A percentile compares a stretch with the other conserved stretches of the same genome.
Conservation (phyloP, 2,113 vertebrate species). For the Poecilia latipinna region DNA sequence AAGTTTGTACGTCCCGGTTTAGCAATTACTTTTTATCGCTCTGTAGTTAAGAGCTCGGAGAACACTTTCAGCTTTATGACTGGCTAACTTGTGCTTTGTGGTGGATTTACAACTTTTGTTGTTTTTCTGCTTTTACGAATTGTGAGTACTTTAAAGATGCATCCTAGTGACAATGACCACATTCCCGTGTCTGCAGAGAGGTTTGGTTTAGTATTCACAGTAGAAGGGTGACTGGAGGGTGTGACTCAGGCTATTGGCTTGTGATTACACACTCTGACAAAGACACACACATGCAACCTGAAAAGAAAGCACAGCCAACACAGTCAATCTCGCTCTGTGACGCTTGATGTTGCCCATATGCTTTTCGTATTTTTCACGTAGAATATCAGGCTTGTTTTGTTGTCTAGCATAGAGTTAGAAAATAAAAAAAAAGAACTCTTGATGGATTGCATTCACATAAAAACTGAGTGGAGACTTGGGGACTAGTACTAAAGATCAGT, state of each 20-base stretch:
- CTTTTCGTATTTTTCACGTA: not conserved
- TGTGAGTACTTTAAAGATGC: constrained; percentile 23
- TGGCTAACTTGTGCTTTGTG: not conserved
- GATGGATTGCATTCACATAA: not conserved
- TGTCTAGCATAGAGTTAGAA: not conserved
- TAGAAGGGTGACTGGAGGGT: constrained; percentile 31
- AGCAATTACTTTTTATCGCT: constrained; percentile 28
- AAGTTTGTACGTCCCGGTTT: constrained; percentile 5
- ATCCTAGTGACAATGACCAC: constrained; percentile 53
- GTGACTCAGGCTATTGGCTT: constrained; percentile 58
- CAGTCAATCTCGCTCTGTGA: constrained; percentile 20
- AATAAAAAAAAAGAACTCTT: not conserved
- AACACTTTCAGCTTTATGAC: constrained; percentile 7
- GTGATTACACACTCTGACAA: constrained; percentile 6
- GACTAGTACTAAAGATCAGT: not conserved
- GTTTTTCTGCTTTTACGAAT: constrained; percentile 20
- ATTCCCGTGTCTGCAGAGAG: constrained; percentile 51
- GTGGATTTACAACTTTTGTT: constrained; percentile 18
- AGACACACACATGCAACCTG: constrained; percentile 5
- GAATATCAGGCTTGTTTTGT: not conserved
- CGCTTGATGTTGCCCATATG: not conserved
- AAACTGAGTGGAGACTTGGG: not conserved
- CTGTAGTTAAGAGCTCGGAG: constrained; percentile 6
- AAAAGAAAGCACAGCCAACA: constrained; percentile 33
- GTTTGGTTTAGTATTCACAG: constrained; percentile 40